A percentile compares a stretch with the other conserved stretches of the same genome.
These are phyloP conservation scores for Gnatocerus cornutus DNA, from an alignment of 2,888 invertebrate genomes.

Conservation along the genomic window DNA sequence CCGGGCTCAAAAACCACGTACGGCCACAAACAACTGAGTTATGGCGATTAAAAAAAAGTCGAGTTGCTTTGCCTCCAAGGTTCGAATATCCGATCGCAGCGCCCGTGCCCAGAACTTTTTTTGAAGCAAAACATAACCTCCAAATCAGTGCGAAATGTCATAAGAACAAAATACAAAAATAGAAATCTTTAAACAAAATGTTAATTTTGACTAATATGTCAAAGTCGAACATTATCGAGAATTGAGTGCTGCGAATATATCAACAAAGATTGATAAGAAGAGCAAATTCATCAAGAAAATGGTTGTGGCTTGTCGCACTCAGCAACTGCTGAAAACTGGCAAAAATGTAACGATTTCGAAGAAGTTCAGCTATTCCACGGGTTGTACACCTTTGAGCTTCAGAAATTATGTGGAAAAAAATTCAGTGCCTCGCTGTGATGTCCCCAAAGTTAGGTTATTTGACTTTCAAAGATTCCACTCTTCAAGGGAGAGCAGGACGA, in stretches of 20 bases:
- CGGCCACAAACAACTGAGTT: too few relatives aligned
- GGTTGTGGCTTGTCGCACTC: constrained; percentile 62
- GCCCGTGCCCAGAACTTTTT: too few relatives aligned
- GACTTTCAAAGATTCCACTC: constrained; percentile 54
- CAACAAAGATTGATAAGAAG: background rate
- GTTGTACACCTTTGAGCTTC: constrained; percentile 16
- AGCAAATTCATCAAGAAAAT: constrained; percentile 53
- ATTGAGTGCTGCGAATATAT: background rate
- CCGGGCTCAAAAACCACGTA: too few relatives aligned
- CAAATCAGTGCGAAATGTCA: constrained; percentile 37
- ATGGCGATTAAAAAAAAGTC: too few relatives aligned
- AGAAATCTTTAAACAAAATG: constrained; percentile 37
- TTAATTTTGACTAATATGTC: constrained; percentile 20
- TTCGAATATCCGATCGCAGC: too few relatives aligned
- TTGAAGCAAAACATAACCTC: constrained; percentile 36
- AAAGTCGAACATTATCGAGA: constrained; percentile 24
- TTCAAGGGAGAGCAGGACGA: constrained; percentile 62
- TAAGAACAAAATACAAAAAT: constrained; percentile 43
- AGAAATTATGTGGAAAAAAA: constrained; percentile 34
- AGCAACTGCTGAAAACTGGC: constrained; percentile 59
- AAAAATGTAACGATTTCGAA: constrained; percentile 58
- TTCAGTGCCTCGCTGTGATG: constrained; percentile 10
- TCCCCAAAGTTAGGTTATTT: constrained; percentile 49
- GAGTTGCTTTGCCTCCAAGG: too few relatives aligned
- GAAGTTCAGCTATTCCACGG: constrained; percentile 54